Evolutionary conservation across 2,888 invertebrate genomes (phyloP).

Genomic region (Drosophila cracens): DNA sequence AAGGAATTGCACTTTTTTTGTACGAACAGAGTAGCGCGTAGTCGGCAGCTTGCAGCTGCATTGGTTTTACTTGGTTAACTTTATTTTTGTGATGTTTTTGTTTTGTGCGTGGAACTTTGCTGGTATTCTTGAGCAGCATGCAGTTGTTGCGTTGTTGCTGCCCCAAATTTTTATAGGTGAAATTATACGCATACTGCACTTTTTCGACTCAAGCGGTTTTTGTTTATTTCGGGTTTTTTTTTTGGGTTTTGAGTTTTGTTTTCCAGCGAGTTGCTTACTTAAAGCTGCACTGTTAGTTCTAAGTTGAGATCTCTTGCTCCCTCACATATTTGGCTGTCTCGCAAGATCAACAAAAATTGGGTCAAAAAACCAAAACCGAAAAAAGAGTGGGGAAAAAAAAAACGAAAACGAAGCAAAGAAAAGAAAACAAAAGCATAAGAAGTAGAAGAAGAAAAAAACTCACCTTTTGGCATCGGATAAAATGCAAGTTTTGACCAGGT

Average conservation of each 20-base stretch:
- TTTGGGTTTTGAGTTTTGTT: neutral
- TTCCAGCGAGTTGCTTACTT: constrained; percentile 9
- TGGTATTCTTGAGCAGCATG: constrained; percentile 50
- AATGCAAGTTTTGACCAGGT: constrained; percentile 81
- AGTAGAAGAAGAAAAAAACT: constrained; percentile 41
- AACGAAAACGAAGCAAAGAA: constrained; percentile 7
- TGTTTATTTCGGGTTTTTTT: constrained; percentile 17
- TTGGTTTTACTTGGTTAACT: constrained; percentile 23
- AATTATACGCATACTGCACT: constrained; percentile 57
- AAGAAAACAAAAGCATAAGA: constrained; percentile 39
- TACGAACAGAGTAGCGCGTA: constrained; percentile 12
- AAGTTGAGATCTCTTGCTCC: constrained; percentile 24
- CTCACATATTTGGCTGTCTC: constrained; percentile 5
- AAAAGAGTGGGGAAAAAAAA: constrained; percentile 9
- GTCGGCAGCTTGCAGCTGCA: neutral
- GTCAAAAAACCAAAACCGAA: constrained; percentile 26
- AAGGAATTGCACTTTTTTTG: neutral
- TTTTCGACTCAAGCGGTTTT: constrained; percentile 46
- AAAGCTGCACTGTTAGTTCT: constrained; percentile 46
- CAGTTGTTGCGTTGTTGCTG: constrained; percentile 32
- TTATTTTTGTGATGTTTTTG: constrained; percentile 29
- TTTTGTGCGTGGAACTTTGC: constrained; percentile 40
- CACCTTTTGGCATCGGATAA: constrained; percentile 81
- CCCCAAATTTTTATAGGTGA: constrained; percentile 69
- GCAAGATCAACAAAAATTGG: constrained; percentile 31